Percentiles rank a stretch among this genome's conserved stretches.
These are phyloP conservation scores for Heliothis peltigera DNA, from an alignment of 2,888 invertebrate genomes.

Conservation along the genomic window DNA sequence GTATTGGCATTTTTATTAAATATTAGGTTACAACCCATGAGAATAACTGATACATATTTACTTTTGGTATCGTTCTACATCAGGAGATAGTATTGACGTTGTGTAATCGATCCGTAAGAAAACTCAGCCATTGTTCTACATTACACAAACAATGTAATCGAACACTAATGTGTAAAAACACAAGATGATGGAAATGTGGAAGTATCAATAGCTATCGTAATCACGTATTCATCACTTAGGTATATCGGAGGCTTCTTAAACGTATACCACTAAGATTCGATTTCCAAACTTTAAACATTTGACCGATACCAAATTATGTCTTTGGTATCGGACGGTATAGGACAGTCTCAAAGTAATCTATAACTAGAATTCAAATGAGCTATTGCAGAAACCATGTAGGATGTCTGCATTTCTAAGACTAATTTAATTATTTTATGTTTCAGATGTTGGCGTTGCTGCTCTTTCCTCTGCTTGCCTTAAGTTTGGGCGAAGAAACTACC, in stretches of 20 bases:
- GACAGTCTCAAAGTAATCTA: too few species aligned
- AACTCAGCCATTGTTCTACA: slow-evolving; percentile 77
- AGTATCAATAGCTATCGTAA: slow-evolving; percentile 66
- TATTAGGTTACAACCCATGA: too few species aligned
- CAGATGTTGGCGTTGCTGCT: slow-evolving; percentile 79
- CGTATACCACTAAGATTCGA: not conserved
- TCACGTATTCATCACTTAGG: slow-evolving; percentile 44
- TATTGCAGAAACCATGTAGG: not conserved
- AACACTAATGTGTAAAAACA: slow-evolving; percentile 72
- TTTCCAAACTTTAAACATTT: too few species aligned
- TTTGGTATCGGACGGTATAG: too few species aligned
- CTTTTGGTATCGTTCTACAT: slow-evolving; percentile 14
- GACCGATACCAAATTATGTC: too few species aligned
- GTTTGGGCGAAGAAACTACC: slow-evolving; percentile 75
- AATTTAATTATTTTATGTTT: slow-evolving; percentile 56
- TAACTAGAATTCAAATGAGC: too few species aligned
- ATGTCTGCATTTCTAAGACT: not conserved
- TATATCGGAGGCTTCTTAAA: slow-evolving; percentile 17
- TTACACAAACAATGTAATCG: slow-evolving; percentile 74
- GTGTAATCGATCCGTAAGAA: slow-evolving; percentile 75
- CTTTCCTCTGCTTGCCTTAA: slow-evolving; percentile 70
- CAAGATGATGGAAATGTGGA: slow-evolving; percentile 77
- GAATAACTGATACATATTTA: not conserved
- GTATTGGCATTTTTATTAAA: too few species aligned
- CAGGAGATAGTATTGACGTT: slow-evolving; percentile 58